phyloP scores from a whole-genome alignment of 2,113 vertebrate species.

The Peromyscus californicus region DNA sequence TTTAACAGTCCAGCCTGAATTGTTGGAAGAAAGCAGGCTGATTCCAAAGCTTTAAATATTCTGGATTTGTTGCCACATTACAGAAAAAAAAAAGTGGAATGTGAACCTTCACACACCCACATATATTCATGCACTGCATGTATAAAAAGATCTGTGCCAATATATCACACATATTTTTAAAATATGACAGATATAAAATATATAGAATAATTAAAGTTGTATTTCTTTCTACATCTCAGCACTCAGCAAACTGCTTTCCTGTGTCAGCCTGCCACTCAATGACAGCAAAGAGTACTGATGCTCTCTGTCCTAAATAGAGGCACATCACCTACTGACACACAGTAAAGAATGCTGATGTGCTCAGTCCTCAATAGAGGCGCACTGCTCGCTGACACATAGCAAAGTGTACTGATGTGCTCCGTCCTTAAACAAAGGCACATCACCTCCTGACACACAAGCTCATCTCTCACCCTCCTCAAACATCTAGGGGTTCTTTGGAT shows the following conservation, averaged over 20 bases:
- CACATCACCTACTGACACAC: background rate
- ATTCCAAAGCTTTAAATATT: background rate
- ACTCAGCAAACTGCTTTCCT: background rate
- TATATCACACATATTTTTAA: background rate
- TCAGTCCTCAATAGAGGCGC: background rate
- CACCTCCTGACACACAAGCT: background rate
- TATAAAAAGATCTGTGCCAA: background rate
- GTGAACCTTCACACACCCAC: background rate
- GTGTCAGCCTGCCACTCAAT: background rate
- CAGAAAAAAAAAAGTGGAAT: background rate
- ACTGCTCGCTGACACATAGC: background rate
- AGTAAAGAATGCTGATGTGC: background rate
- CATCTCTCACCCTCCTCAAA: background rate
- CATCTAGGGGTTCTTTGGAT: background rate
- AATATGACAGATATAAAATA: background rate
- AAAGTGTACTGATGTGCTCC: no score
- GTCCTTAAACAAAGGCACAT: background rate
- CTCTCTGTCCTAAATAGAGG: background rate
- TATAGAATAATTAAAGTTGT: conserved; percentile 2
- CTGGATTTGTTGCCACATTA: background rate
- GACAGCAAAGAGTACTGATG: background rate
- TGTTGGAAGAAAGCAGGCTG: background rate
- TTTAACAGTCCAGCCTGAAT: background rate
- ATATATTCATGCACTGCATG: background rate
- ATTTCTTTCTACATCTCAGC: background rate